These are phyloP conservation scores for Parnassius apollo DNA, from an alignment of 2,888 invertebrate genomes.

Conservation along the genomic window DNA sequence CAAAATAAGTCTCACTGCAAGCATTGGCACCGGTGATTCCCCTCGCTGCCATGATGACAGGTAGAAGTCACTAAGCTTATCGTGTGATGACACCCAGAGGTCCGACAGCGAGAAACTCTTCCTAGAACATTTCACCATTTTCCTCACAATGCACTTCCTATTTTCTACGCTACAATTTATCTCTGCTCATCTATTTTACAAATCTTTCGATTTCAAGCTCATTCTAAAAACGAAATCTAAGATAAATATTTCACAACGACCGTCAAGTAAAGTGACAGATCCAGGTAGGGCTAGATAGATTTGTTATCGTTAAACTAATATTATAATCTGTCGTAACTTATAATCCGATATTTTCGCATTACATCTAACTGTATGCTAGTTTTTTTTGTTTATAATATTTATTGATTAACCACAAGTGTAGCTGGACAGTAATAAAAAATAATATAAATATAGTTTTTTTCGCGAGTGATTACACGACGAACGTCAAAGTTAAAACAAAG, in stretches of 20 bases:
- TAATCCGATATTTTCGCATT: conserved; percentile 28
- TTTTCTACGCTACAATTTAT: conserved; percentile 20
- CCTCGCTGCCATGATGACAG: conserved; percentile 71
- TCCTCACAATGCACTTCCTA: conserved; percentile 34
- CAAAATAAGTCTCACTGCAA: conserved; percentile 54
- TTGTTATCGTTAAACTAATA: conserved; percentile 46
- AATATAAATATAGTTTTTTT: not conserved
- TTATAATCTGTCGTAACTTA: conserved; percentile 37
- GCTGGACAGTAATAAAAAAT: conserved; percentile 4
- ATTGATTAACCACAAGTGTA: conserved; percentile 1
- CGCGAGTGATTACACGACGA: not conserved
- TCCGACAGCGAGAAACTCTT: conserved; percentile 52
- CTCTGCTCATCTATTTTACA: conserved; percentile 21
- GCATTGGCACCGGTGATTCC: conserved; percentile 60
- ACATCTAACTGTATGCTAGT: conserved; percentile 5
- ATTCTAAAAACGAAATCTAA: conserved; percentile 25
- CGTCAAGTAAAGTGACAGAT: conserved; percentile 37
- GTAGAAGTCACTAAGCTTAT: conserved; percentile 64
- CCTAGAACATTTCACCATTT: conserved; percentile 71
- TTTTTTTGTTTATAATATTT: conserved; percentile 6
- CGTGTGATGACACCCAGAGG: conserved; percentile 64
- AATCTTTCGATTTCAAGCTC: conserved; percentile 16
- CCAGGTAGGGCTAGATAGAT: conserved; percentile 28
- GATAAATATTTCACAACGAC: conserved; percentile 41
- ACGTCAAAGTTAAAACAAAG: conserved; percentile 15